Evolutionary conservation across 1,140 invertebrate species (phyloP), one percentile per base, ranked within the genome.

Genomic region (Zaprionus gabonicus): DNA sequence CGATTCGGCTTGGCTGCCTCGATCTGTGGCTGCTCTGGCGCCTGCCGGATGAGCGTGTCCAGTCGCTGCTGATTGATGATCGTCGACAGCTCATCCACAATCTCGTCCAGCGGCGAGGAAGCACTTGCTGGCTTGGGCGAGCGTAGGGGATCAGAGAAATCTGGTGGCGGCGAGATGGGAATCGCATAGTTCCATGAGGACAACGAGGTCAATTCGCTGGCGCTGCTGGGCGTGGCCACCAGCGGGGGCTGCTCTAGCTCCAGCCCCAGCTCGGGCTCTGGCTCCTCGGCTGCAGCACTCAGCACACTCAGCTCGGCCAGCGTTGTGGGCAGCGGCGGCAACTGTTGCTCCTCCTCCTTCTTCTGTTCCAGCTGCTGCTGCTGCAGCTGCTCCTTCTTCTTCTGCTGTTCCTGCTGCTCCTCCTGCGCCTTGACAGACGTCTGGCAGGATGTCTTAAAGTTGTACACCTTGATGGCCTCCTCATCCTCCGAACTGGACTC

Each of bases 401-500:
- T 31, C 28, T 31, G 2, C 38, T 41, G 38, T 15, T n/a, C 38
- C 38, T 41, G 38, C 38, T 41, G 38, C 38, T 41, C 12, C 38
- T 41, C 64, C 6, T 38, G 41, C 25, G 64, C 36, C 59, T 90
- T 83, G 44, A 82, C 72, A 4, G 90, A 78, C 4, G 92, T 93
- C 77, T 93, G 78, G 36, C 92, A 82, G 25, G 91, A 90, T 12
- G 92, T 78, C 76, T 92, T 93, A 6, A 93, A 91, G 56, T 93
- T 92, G 34, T 93, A 93, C 60, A 93, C 87, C 34, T 93, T 93
- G 59, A 93, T 74, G 71, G 90, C 87, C 38, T 92, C 92, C 25
- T 93, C 92, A 44, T 93, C 91, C 63, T 92, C 91, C 34, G 91
- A 92, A 38, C 91, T 92, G n/a, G 91, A 92, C 62, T 91, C 91